Conservation (phyloP, 2,888 invertebrate species). For the Polyommatus iphigenia region DNA sequence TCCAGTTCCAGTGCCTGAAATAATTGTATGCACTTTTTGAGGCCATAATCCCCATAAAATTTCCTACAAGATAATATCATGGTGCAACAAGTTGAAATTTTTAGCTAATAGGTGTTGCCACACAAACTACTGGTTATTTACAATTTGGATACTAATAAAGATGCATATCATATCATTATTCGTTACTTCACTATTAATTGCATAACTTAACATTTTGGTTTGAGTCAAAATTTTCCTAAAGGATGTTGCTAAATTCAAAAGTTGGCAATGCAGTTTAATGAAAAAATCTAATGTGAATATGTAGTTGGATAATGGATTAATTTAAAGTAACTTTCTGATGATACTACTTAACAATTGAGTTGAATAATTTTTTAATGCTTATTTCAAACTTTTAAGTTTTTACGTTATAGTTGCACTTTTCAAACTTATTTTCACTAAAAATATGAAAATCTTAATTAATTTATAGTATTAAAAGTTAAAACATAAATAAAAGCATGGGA, state of each 20-base stretch:
- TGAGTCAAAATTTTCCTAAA: background rate
- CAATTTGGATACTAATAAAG: background rate
- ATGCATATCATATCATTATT: background rate
- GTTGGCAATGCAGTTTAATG: background rate
- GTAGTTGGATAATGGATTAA: background rate
- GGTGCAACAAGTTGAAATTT: background rate
- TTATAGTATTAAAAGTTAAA: too few relatives aligned
- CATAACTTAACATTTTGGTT: background rate
- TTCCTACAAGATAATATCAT: background rate
- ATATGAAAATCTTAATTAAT: too few relatives aligned
- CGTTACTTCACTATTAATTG: background rate
- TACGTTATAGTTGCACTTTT: too few relatives aligned
- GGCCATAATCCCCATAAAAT: background rate
- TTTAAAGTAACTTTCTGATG: too few relatives aligned
- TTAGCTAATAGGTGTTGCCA: background rate
- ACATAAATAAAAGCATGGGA: too few relatives aligned
- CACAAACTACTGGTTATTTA: background rate
- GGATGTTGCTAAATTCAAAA: background rate
- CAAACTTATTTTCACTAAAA: too few relatives aligned
- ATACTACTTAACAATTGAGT: too few relatives aligned
- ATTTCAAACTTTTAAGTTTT: too few relatives aligned
- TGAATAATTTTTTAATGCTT: too few relatives aligned
- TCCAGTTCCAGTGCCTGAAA: too few relatives aligned
- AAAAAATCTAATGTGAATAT: background rate
- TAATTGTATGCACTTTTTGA: too few relatives aligned